phyloP scores from a whole-genome alignment of 1,140 invertebrate genomes.

The Phymastichus coffea region DNA sequence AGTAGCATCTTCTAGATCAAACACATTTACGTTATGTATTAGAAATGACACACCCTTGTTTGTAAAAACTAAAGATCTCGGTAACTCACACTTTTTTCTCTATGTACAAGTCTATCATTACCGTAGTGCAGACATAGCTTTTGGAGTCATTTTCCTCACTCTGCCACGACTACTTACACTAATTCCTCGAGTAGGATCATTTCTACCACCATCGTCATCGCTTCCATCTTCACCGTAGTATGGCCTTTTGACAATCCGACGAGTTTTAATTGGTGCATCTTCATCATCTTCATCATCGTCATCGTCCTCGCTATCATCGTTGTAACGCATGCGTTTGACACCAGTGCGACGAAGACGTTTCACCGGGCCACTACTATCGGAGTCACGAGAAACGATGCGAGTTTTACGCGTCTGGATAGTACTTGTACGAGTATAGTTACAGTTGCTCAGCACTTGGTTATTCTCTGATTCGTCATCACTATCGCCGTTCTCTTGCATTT shows the following conservation, averaged over 20 bases:
- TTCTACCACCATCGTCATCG: slow-evolving; percentile 46
- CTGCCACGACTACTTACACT: slow-evolving; percentile 81
- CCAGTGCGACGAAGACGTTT: slow-evolving; percentile 31
- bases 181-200: slow-evolving; percentile 52
- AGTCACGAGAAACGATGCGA: slow-evolving; percentile 3
- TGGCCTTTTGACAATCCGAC: slow-evolving; percentile 42
- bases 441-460: neutral
- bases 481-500: slow-evolving; percentile 30
- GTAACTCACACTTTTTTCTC: no score
- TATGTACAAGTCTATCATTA: no score
- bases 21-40: no score
- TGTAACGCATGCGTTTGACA: slow-evolving; percentile 61
- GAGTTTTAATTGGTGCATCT: slow-evolving; percentile 41
- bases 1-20: no score
- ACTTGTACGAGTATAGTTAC: neutral
- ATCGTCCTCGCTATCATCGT: slow-evolving; percentile 9
- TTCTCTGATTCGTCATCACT: slow-evolving; percentile 28
- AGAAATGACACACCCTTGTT: no score
- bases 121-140: slow-evolving; percentile 21
- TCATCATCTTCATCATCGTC: slow-evolving; percentile 57
- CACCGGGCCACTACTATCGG: slow-evolving; percentile 5
- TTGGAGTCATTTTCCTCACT: slow-evolving; percentile 75
- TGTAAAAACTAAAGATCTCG: no score
- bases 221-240: slow-evolving; percentile 46
- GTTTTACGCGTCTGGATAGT: neutral